Evolutionary conservation across 2,888 invertebrate genomes (phyloP).

Genomic region (Hemistola chrysoprasaria): DNA sequence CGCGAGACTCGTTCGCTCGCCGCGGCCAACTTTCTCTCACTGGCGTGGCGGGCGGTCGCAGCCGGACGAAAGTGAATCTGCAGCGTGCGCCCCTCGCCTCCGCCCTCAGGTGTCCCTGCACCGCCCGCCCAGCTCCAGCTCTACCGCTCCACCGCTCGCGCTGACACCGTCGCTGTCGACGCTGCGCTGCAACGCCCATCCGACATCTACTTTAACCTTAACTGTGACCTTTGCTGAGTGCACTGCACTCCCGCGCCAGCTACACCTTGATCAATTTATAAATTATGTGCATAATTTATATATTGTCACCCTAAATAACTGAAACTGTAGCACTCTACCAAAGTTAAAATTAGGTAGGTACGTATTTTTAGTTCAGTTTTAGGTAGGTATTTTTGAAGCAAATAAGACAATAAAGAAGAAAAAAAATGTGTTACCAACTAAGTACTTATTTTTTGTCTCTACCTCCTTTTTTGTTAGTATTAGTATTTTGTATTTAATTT

Average conservation of each 20-base stretch:
- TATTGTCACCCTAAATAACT: not conserved
- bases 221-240: conserved; percentile 75
- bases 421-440: too few relatives aligned
- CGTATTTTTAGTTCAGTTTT: too few relatives aligned
- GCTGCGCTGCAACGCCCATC: conserved; percentile 62
- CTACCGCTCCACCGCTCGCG: conserved; percentile 51
- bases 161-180: conserved; percentile 49
- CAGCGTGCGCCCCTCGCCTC: conserved; percentile 60
- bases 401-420: too few relatives aligned
- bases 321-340: not conserved
- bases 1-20: conserved; percentile 79
- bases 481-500: too few relatives aligned
- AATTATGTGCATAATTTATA: conserved; percentile 6
- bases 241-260: conserved; percentile 57
- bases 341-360: too few relatives aligned
- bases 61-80: conserved; percentile 82
- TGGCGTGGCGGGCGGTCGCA: conserved; percentile 74
- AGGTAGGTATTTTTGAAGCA: too few relatives aligned
- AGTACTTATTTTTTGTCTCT: too few relatives aligned
- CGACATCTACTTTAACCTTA: conserved; percentile 78
- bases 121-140: conserved; percentile 55
- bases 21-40: conserved; percentile 82
- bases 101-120: conserved; percentile 60
- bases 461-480: too few relatives aligned
- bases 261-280: conserved; percentile 31